A percentile compares a stretch with the other conserved stretches of the same genome.
Conservation (phyloP, 2,888 invertebrate species). For the Acrobasis repandana region DNA sequence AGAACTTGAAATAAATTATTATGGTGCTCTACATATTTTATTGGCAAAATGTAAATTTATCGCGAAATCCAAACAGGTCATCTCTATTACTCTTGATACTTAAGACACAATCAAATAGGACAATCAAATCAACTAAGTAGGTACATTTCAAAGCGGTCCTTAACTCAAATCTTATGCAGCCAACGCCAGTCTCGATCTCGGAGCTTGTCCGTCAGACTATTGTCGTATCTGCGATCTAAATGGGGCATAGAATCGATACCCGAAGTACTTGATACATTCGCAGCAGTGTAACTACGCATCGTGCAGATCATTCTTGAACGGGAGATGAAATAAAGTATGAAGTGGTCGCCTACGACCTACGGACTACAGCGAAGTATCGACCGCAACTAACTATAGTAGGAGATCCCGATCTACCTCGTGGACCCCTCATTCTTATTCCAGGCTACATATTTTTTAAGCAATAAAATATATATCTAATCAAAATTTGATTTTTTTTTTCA, state of each 20-base stretch:
- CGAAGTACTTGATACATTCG: slow-evolving; percentile 53
- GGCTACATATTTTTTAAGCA: too few relatives aligned
- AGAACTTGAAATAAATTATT: too few relatives aligned
- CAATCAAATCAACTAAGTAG: slow-evolving; percentile 47
- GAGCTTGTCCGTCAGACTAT: slow-evolving; percentile 67
- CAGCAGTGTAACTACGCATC: slow-evolving; percentile 63
- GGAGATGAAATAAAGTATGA: slow-evolving; percentile 74
- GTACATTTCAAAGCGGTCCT: slow-evolving; percentile 55
- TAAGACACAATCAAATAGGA: slow-evolving; percentile 50
- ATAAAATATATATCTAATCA: too few relatives aligned
- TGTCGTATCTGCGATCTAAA: slow-evolving; percentile 75
- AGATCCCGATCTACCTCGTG: too few relatives aligned
- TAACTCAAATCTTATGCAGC: slow-evolving; percentile 56
- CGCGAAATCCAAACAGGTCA: neutral
- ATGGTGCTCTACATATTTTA: too few relatives aligned
- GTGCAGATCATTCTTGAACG: slow-evolving; percentile 64
- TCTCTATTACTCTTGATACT: neutral
- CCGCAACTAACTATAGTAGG: too few relatives aligned
- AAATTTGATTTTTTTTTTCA: too few relatives aligned
- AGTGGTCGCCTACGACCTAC: slow-evolving; percentile 50
- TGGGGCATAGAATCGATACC: slow-evolving; percentile 70
- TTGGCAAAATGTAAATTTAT: too few relatives aligned
- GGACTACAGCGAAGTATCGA: slow-evolving; percentile 31
- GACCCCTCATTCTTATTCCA: too few relatives aligned
- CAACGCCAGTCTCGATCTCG: slow-evolving; percentile 44